Evolutionary conservation across 1,140 invertebrate genomes (phyloP), one percentile per base, ranked within the genome.

Genomic region (Brachionus paranguensis): DNA sequence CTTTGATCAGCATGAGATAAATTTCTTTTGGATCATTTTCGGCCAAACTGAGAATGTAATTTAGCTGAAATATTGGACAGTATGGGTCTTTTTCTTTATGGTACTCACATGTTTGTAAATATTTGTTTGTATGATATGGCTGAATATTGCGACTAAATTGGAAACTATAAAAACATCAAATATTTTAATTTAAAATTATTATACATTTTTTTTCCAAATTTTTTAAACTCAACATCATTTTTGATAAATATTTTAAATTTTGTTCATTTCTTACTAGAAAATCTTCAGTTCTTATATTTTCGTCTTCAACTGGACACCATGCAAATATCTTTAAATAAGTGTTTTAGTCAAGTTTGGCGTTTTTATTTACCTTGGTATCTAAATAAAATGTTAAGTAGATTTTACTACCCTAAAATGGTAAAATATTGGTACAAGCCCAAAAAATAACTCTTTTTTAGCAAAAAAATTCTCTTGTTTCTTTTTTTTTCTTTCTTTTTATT

Each of bases 11-110:
- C 64, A 53, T 79, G 37, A 20, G 12, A 45, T 68, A 65, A 70
- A 70, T 78, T 29, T 83, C 84, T 65, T 87, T 89, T 88, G 86
- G 87, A 47, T 89, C 86, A 78, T 87, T 84, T 17, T 88, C 89
- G 14, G 90, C 87, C 64, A 85, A 83, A 78, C 84, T 53, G 0
- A 90, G 87, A 84, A 92, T 91, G 76, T 91, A 88, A 20, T 86
- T 87, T 14, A 91, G 83, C 65, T 86, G 79, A 86, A 92, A 92
- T 27, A 91, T 89, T 27, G 91, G 91, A 86, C 91, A 92, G 81
- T 88, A 89, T 24, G 88, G 86, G 87, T 90, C 86, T 47, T 76
- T 50, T 76, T 76, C 45, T 12, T 2, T 27, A 29, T 76, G 17
- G 14, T 53, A 76, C 27, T n/a, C 24, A 68, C 78, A 81, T 37